A percentile compares a stretch with the other conserved stretches of the same genome.
Evolutionary conservation across 2,113 vertebrate species (phyloP).

Genomic region (Typhlomys cinereus): DNA sequence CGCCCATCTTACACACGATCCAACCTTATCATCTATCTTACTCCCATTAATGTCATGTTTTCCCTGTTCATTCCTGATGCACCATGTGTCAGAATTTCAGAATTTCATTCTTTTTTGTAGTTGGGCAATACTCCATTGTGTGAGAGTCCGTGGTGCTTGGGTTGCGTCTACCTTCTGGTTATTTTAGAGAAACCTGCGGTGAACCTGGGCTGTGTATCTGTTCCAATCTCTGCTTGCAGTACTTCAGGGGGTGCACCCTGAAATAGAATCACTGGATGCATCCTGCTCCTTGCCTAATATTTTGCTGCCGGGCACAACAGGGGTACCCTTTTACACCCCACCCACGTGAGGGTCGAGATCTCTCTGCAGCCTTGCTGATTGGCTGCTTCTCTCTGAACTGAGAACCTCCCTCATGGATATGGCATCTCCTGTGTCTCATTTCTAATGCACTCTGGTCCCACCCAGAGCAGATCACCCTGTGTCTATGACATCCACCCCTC

Average conservation of each 20-base stretch:
- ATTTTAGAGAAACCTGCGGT: accelerated
- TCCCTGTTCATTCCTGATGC: accelerated
- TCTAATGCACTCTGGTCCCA: conserved; percentile 18
- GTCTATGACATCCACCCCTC: not conserved
- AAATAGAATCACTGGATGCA: not conserved
- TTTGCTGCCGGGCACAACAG: not conserved
- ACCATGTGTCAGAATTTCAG: not conserved
- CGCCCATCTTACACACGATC: accelerated
- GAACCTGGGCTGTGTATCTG: accelerated
- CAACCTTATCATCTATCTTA: not conserved
- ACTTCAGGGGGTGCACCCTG: not conserved
- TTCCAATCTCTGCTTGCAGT: not conserved
- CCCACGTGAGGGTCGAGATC: not conserved
- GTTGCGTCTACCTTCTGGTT: not conserved
- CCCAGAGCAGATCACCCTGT: not conserved
- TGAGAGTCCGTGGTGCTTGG: accelerated
- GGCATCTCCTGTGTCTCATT: not conserved
- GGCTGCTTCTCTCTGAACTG: not conserved
- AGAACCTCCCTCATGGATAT: not conserved
- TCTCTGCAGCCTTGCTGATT: not conserved
- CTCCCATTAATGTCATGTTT: not conserved
- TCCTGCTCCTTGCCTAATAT: not conserved
- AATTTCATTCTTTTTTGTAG: not conserved
- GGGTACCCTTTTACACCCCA: not conserved
- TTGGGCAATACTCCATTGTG: not conserved